Conservation (phyloP, 2,888 invertebrate genomes). For the Shargacucullia verbasci region DNA sequence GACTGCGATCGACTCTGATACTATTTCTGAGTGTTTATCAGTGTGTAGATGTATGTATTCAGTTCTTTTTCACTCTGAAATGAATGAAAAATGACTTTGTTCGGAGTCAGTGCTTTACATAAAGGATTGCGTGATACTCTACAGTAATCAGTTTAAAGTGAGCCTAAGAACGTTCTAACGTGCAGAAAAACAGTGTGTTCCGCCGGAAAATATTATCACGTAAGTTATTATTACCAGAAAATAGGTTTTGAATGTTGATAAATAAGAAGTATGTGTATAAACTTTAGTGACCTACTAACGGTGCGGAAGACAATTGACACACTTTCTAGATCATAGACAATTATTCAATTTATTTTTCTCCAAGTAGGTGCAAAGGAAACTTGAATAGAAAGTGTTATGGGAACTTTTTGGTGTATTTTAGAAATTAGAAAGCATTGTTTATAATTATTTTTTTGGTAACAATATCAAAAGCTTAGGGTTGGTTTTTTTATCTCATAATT, state of each 20-base stretch:
- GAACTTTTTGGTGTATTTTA: not conserved
- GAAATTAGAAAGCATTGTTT: too few species aligned
- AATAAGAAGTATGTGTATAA: constrained; percentile 23
- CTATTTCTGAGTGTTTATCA: constrained; percentile 59
- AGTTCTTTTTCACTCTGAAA: constrained; percentile 47
- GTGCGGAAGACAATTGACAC: constrained; percentile 44
- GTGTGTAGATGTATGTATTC: constrained; percentile 50
- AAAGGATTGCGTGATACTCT: constrained; percentile 45
- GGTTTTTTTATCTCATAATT: too few species aligned
- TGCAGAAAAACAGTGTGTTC: constrained; percentile 46
- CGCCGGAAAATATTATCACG: constrained; percentile 43
- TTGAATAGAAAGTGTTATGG: constrained; percentile 20
- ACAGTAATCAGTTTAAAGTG: constrained; percentile 32
- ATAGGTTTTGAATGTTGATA: constrained; percentile 39
- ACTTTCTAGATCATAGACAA: constrained; percentile 56
- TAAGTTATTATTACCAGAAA: constrained; percentile 37
- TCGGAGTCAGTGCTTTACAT: constrained; percentile 32
- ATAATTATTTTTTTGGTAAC: too few species aligned
- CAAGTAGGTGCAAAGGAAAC: constrained; percentile 14
- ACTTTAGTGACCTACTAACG: constrained; percentile 51
- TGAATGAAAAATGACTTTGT: constrained; percentile 39
- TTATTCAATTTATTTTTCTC: constrained; percentile 24
- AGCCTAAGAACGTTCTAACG: constrained; percentile 20
- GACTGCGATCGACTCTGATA: constrained; percentile 53
- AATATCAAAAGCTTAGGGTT: too few species aligned